Evolutionary conservation across 2,113 vertebrate species (phyloP), one percentile per base, ranked within the genome.

Genomic region (Trinectes maculatus): DNA sequence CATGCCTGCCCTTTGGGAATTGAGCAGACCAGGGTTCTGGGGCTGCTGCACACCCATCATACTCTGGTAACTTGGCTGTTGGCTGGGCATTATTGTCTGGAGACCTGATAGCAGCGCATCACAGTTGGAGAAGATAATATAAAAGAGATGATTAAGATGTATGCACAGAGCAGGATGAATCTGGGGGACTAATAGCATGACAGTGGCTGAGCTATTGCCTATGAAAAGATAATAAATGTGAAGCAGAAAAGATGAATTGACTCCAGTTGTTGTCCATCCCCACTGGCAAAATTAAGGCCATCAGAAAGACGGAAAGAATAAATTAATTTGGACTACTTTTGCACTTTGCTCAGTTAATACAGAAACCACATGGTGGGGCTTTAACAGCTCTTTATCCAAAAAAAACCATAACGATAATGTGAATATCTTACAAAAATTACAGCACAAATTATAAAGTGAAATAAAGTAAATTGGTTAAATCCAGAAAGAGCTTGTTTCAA

Each of bases 11-110:
- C 96, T 95, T 89, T 98, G 97, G 74, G 90, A 93, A 89, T 89
- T 93, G 65, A 98, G 94, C 51, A 99, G 93, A 77, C 91, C 91
- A 5, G 95, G 93, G 83, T 93, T 96, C 87, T 96, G 96, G 0
- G 96, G 91, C 85, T 96, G 96, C 89, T 98, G 97, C 72, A 97
- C 96, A 69, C 96, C 95, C 83, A 98, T 96, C 77, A 98, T 95
- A 69, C 95, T 91, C 91, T 97, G 97, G 92, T 96, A 98, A 77
- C 93, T 89, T 57, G 96, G 95, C 89, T 97, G 97, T 93, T 98
- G 96, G 91, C 89, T 97, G 89, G 96, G 93, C 91, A 99, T 96
- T 91, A 98, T 93, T 60, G 96, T 92, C 93, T 98, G 96, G 76
- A 98, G 94, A 92, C 95, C 96, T 97, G 88, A 64, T 57, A 59